Base-by-base conservation (phyloP, 2,888 invertebrate genomes). In the Eudemis profundana region DNA sequence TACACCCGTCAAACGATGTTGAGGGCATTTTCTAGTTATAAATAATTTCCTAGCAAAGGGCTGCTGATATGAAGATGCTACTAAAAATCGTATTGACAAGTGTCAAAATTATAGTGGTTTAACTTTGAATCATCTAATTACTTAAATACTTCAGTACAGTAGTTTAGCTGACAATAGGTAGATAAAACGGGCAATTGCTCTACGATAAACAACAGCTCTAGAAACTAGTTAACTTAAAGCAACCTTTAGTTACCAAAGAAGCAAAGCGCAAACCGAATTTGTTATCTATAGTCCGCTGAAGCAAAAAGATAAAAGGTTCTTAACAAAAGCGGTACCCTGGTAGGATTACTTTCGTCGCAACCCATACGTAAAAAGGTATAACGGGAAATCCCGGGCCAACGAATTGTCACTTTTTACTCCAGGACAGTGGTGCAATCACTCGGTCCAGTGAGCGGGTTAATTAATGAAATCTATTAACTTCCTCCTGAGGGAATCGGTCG, bases 401-500 rank as follows among this genome's bases (percentile, higher is more conserved):
- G 84, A 87, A 87, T 87, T 89, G 88, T 85, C 87, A 87, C 85
- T 86, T 83, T 83, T 82, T 81, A 78, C 78, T 79, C 84, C 78
- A 81, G 84, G 81, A 83, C 82, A 79, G 84, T 80, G 81, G 83
- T 85, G 86, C 90, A 92, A 92, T 92, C 89, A 90, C 85, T 77
- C 89, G 91, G 88, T 86, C 83, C 90, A 89, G 77, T 89, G 91
- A 88, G 87, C 91, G 88, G 84, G 90, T 90, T 92, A 91, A 92
- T 92, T 92, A 92, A 89, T 89, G 90, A 90, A 92, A 92, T 91
- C 91, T 89, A 90, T 90, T 92, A 92, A 90, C 90, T 87, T 86
- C 82, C 85, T 85, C 87, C 83, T 86, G 80, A 81, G 84, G 84
- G 76, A 54, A 67, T 62, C 62, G 68, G 61, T 50, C 42, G 60